Evolutionary conservation across 2,888 invertebrate species (phyloP).

Genomic region (Dryobota labecula): DNA sequence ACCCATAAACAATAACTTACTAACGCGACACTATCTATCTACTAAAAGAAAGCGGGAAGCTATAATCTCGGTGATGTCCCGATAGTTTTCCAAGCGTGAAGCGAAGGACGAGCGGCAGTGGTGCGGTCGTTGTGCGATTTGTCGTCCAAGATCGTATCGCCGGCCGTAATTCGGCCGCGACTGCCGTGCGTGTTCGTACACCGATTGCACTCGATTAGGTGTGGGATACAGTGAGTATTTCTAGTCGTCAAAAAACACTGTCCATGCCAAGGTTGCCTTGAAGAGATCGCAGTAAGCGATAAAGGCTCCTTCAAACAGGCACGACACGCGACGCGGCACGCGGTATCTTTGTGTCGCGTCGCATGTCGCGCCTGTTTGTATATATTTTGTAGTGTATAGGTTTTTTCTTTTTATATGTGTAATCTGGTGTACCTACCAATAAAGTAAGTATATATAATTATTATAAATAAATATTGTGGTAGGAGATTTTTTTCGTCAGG

Average conservation of each 20-base stretch:
- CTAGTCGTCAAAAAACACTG: too few relatives aligned
- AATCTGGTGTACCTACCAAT: too few relatives aligned
- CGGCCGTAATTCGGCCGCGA: constrained; percentile 82
- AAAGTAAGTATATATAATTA: too few relatives aligned
- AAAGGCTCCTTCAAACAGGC: too few relatives aligned
- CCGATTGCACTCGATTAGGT: constrained; percentile 72
- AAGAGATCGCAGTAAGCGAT: too few relatives aligned
- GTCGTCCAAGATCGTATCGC: constrained; percentile 81
- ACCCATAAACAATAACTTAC: constrained; percentile 47
- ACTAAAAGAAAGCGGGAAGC: constrained; percentile 62
- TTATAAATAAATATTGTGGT: too few relatives aligned
- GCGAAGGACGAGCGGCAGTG: constrained; percentile 50
- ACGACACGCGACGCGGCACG: too few relatives aligned
- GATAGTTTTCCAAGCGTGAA: constrained; percentile 65
- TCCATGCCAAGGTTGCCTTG: too few relatives aligned
- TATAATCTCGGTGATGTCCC: constrained; percentile 57
- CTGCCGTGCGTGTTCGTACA: constrained; percentile 84
- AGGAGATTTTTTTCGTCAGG: neutral
- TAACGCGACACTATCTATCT: constrained; percentile 54
- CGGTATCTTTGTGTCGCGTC: too few relatives aligned
- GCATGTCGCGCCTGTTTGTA: too few relatives aligned
- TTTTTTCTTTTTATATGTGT: too few relatives aligned
- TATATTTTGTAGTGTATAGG: too few relatives aligned
- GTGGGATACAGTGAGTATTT: constrained; percentile 63
- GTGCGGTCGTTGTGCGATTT: constrained; percentile 78